phyloP scores from a whole-genome alignment of 2,113 vertebrate species.

The Cairina moschata region DNA sequence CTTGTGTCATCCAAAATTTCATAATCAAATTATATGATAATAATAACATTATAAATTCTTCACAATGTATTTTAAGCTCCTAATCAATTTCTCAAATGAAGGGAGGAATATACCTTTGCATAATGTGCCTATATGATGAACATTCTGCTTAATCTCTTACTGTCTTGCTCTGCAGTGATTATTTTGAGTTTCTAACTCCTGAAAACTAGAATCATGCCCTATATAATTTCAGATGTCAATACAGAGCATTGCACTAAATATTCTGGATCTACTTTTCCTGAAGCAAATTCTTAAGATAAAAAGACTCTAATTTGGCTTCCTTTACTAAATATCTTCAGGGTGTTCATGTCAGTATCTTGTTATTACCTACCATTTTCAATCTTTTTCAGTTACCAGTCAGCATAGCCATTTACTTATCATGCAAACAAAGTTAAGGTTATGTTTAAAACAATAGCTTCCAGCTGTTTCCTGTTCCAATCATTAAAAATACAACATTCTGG shows the following conservation, averaged over 20 bases:
- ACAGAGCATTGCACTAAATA: neutral
- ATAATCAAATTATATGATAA: neutral
- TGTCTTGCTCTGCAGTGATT: neutral
- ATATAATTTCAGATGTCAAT: neutral
- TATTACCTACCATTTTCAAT: slow-evolving; percentile 17
- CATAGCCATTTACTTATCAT: slow-evolving; percentile 9
- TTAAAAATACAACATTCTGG: slow-evolving; percentile 43
- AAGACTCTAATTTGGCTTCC: neutral
- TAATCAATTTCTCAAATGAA: neutral
- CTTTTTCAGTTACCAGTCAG: slow-evolving; percentile 13
- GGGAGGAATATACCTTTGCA: neutral
- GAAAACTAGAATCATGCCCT: neutral
- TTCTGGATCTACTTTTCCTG: neutral
- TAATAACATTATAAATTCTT: neutral
- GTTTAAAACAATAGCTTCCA: slow-evolving; percentile 55
- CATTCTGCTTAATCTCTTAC: neutral
- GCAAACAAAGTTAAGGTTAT: slow-evolving; percentile 45
- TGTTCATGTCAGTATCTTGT: neutral
- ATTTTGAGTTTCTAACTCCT: neutral
- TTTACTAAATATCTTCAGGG: slow-evolving; percentile 14
- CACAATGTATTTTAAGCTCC: neutral
- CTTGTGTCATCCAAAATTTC: neutral
- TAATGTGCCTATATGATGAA: neutral
- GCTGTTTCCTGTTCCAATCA: slow-evolving; percentile 37
- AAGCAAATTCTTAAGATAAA: slow-evolving; percentile 19